Conservation (phyloP, 2,888 invertebrate species). For the Tetropium fuscum region DNA sequence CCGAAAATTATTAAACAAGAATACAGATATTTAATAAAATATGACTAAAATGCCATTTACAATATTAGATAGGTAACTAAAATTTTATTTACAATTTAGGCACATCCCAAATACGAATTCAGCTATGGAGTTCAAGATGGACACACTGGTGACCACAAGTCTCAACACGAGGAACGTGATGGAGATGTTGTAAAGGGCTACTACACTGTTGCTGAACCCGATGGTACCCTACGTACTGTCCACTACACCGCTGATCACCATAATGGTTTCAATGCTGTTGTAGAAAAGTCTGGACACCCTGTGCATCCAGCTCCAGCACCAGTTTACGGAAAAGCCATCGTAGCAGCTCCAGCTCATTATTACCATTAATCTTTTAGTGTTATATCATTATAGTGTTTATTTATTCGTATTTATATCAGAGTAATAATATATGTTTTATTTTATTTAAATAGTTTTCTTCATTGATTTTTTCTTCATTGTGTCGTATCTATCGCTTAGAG, state of each 20-base stretch:
- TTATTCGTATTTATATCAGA: constrained; percentile 4
- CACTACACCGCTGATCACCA: constrained; percentile 56
- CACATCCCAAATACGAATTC: constrained; percentile 69
- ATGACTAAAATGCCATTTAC: too few species aligned
- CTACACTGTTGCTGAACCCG: constrained; percentile 55
- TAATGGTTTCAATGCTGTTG: constrained; percentile 68
- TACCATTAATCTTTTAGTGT: constrained; percentile 17
- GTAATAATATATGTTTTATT: constrained; percentile 6
- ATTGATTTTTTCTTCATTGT: neutral
- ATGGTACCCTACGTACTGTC: constrained; percentile 56
- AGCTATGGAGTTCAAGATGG: constrained; percentile 71
- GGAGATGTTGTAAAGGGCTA: constrained; percentile 69
- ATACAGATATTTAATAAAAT: too few species aligned
- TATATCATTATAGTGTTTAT: constrained; percentile 13
- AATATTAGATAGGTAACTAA: too few species aligned
- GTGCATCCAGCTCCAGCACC: constrained; percentile 57
- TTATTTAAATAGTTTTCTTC: neutral
- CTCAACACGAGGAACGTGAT: constrained; percentile 70
- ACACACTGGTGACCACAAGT: constrained; percentile 71
- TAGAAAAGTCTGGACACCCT: constrained; percentile 74
- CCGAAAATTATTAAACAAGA: too few species aligned
- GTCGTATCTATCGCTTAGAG: too few species aligned
- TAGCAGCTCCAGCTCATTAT: constrained; percentile 31
- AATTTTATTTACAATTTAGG: constrained; percentile 54
- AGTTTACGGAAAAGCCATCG: constrained; percentile 30